Evolutionary conservation across 2,888 invertebrate genomes (phyloP), one percentile per base, ranked within the genome.

Genomic region (Drosophila mulleri): DNA sequence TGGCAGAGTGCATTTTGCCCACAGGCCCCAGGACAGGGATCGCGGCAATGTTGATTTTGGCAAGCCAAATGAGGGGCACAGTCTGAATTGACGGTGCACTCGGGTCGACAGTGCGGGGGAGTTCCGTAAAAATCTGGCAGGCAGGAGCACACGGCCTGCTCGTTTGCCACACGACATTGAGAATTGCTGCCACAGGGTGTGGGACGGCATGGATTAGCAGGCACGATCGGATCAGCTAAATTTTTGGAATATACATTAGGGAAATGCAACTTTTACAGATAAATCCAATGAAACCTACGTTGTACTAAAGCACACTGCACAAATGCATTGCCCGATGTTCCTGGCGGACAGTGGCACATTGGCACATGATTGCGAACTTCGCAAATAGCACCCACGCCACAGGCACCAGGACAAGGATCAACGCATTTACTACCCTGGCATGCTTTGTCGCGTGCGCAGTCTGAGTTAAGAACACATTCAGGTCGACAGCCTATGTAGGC

Each of bases 181-280:
- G 96, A 95, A 90, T 97, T 96, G 16, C 96, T 95, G 65, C 97
- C 97, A 91, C 97, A 98, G 26, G 96, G 96, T 35, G 95, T 95
- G 29, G 96, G 96, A 59, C 94, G 93, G 82, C 96, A 96, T 1
- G 96, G 96, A 82, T 93, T 89, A 2, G 68, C 37, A 11, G 78
- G 68, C 41, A 65, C 64, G 8, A 80, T 60, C 16, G 89, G 83
- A 16, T 84, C 80, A 45, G 83, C 87, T 88, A 81, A 60, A 69
- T 52, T 44, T 6, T 6, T 14, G 18, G 9, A 35, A n/a, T 18
- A 50, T 3, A 50, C n/a, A 32, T 50, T 63, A 42, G 42, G 37
- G 4, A 35, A 16, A 29, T 26, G 50, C n/a, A 45, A 1, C 7
- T 29, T 11, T 18, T 3, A 4, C 5, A n/a, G 35, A 11, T 32